phyloP scores from a whole-genome alignment of 2,113 vertebrate genomes.

The Sander lucioperca region DNA sequence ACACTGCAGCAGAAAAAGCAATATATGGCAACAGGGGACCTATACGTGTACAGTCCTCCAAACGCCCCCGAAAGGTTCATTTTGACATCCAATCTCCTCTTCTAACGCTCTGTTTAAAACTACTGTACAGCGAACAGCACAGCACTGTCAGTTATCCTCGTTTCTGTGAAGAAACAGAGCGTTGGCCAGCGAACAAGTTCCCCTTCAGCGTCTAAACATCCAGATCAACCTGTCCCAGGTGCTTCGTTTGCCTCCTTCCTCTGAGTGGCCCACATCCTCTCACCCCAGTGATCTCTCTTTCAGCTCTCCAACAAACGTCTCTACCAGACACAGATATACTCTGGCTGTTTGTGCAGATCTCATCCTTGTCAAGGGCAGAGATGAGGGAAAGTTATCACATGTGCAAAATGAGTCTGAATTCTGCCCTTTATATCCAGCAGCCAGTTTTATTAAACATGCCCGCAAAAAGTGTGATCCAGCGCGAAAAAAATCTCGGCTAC shows the following conservation, averaged over 20 bases:
- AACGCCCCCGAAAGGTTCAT: slow-evolving; percentile 23
- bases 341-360: slow-evolving; percentile 58
- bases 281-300: slow-evolving; percentile 61
- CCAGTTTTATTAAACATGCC: slow-evolving; percentile 73
- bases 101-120: slow-evolving; percentile 30
- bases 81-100: slow-evolving; percentile 38
- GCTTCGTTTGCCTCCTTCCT: slow-evolving; percentile 69
- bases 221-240: slow-evolving; percentile 73
- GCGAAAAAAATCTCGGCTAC: slow-evolving; percentile 84
- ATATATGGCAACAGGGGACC: slow-evolving; percentile 31
- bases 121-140: slow-evolving; percentile 2
- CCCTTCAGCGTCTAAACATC: slow-evolving; percentile 50
- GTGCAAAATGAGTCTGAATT: slow-evolving; percentile 71
- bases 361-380: slow-evolving; percentile 50
- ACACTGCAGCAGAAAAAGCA: slow-evolving; percentile 50
- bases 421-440: slow-evolving; percentile 55
- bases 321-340: slow-evolving; percentile 55
- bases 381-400: slow-evolving; percentile 69
- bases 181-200: slow-evolving; percentile 55
- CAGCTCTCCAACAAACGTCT: slow-evolving; percentile 58
- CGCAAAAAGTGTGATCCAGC: slow-evolving; percentile 75
- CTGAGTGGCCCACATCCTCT: slow-evolving; percentile 73
- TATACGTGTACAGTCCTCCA: slow-evolving; percentile 8
- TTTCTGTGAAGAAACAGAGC: slow-evolving; percentile 53
- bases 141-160: slow-evolving; percentile 42